These are phyloP conservation scores for Scaptomyza polygonia DNA, from an alignment of 2,888 invertebrate genomes.

Conservation along the genomic window DNA sequence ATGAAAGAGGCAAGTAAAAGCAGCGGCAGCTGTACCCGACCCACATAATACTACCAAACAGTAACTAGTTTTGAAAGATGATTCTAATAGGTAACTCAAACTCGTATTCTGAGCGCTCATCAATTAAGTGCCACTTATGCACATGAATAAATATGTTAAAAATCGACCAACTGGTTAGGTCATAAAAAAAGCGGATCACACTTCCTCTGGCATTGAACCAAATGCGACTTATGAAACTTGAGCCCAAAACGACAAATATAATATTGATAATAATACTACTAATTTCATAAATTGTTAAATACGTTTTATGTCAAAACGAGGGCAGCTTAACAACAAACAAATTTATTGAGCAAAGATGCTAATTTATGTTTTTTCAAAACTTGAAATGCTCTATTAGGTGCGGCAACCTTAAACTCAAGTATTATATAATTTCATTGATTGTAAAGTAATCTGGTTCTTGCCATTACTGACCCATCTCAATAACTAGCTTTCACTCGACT, in stretches of 20 bases:
- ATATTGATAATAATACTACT: constrained; percentile 67
- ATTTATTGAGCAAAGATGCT: not conserved
- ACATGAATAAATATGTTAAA: constrained; percentile 32
- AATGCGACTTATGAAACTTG: constrained; percentile 65
- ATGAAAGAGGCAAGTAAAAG: not conserved
- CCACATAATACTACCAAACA: not conserved
- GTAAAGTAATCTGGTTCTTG: not conserved
- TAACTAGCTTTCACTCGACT: not conserved
- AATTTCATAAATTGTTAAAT: too few relatives aligned
- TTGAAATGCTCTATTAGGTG: too few relatives aligned
- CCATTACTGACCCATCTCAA: constrained; percentile 1
- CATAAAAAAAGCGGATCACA: constrained; percentile 63
- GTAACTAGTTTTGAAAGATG: constrained; percentile 2
- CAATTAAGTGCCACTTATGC: constrained; percentile 52
- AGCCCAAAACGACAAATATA: constrained; percentile 49
- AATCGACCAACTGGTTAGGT: constrained; percentile 28
- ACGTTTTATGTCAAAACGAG: constrained; percentile 34
- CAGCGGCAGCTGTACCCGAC: constrained; percentile 24
- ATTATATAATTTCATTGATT: too few relatives aligned
- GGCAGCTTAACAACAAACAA: constrained; percentile 28
- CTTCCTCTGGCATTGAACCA: constrained; percentile 76
- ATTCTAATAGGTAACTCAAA: constrained; percentile 47
- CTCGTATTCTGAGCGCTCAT: constrained; percentile 42
- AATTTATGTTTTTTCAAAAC: too few relatives aligned
- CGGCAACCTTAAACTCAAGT: too few relatives aligned